These are phyloP conservation scores for Formica aserva DNA, from an alignment of 2,888 invertebrate genomes.

Conservation along the genomic window DNA sequence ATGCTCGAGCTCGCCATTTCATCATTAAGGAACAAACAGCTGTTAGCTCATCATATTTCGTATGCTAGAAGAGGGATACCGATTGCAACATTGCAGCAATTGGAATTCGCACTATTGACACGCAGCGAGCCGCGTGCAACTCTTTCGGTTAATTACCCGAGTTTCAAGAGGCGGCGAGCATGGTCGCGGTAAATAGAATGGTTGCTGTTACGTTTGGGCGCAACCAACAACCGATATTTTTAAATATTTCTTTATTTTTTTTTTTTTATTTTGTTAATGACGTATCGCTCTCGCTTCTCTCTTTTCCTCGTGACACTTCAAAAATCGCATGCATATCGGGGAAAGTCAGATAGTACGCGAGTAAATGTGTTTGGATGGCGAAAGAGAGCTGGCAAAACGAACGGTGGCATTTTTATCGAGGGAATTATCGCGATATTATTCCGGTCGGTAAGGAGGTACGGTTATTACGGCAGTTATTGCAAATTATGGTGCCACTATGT, in stretches of 20 bases:
- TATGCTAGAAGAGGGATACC: not conserved
- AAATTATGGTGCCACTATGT: constrained; percentile 77
- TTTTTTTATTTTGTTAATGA: not conserved
- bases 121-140: constrained; percentile 42
- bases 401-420: constrained; percentile 65
- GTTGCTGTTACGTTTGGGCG: not conserved
- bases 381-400: not conserved
- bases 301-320: not conserved
- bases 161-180: constrained; percentile 60
- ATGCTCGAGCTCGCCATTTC: constrained; percentile 4
- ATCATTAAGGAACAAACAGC: constrained; percentile 1
- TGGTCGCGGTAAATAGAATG: constrained; percentile 44
- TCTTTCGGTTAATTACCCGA: constrained; percentile 53
- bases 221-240: not conserved
- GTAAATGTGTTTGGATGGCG: not conserved
- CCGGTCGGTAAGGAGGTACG: constrained; percentile 76
- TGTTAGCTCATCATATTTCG: not conserved
- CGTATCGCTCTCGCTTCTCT: not conserved
- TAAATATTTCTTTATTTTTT: not conserved
- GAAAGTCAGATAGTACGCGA: constrained; percentile 9
- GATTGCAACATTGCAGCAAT: not conserved
- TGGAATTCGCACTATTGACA: constrained; percentile 48
- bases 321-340: not conserved
- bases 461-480: constrained; percentile 82
- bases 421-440: constrained; percentile 78